Evolutionary conservation across 2,888 invertebrate genomes (phyloP).

Genomic region (Tolmerus cingulatus): DNA sequence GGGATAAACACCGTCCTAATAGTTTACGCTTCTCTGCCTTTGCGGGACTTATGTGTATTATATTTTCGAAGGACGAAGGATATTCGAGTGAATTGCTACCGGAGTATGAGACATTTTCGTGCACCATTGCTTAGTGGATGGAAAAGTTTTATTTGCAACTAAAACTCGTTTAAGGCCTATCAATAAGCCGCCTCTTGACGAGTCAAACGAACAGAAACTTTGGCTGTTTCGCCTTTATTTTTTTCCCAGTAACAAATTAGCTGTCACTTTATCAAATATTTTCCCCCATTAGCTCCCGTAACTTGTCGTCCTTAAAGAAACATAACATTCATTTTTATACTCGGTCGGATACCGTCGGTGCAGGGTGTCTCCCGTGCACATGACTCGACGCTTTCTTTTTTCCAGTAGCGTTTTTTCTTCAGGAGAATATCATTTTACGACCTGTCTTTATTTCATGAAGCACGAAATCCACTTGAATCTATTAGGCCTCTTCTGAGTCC

Average conservation of each 20-base stretch:
- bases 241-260: conserved; percentile 18
- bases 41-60: not conserved
- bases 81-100: not conserved
- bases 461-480: conserved; percentile 43
- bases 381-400: not conserved
- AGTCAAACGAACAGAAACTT: not conserved
- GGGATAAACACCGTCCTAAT: not conserved
- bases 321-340: conserved; percentile 28
- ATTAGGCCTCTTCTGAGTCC: conserved; percentile 39
- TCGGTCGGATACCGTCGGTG: not conserved
- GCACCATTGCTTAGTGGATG: not conserved
- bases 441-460: conserved; percentile 27
- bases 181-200: not conserved
- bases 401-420: conserved; percentile 12
- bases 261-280: conserved; percentile 38
- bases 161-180: not conserved
- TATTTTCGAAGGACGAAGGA: not conserved
- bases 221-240: not conserved
- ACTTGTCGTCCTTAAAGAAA: conserved; percentile 27
- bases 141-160: not conserved
- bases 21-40: not conserved
- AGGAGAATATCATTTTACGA: conserved; percentile 38
- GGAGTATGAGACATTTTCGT: not conserved
- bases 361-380: conserved; percentile 2
- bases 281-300: conserved; percentile 29